Evolutionary conservation across 2,888 invertebrate genomes (phyloP).

Genomic region (Synanthedon vespiformis): DNA sequence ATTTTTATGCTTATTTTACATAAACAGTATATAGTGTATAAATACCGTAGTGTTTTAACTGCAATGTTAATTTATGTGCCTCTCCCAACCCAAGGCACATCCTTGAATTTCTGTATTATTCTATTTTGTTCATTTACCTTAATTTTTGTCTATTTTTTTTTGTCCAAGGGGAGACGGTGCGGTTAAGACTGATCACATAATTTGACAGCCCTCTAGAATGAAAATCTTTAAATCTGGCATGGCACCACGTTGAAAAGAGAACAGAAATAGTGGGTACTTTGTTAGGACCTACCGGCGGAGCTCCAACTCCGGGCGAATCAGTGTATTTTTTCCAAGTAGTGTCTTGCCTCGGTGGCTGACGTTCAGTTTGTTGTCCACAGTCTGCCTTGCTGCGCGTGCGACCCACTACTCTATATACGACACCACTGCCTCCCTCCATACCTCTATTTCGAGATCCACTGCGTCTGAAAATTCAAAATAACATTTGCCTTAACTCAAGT

Average conservation of each 20-base stretch:
- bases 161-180: no score
- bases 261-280: background rate
- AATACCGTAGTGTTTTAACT: no score
- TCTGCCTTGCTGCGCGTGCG: constrained; percentile 61
- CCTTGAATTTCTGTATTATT: no score
- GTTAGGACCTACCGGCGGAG: constrained; percentile 49
- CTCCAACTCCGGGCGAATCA: constrained; percentile 74
- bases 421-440: constrained; percentile 70
- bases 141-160: no score
- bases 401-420: constrained; percentile 62
- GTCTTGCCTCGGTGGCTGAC: constrained; percentile 54
- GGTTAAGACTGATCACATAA: no score
- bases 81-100: no score
- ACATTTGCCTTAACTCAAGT: no score
- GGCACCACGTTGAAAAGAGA: background rate
- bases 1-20: no score
- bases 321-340: constrained; percentile 76
- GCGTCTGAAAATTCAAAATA: constrained; percentile 41
- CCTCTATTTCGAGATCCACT: constrained; percentile 65
- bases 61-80: no score
- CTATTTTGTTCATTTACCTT: no score
- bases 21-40: no score
- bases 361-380: constrained; percentile 63
- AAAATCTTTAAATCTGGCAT: background rate
- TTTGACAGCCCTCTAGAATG: background rate